Evolutionary conservation across 2,113 vertebrate genomes (phyloP), one percentile per base, ranked within the genome.

Genomic region (Cyprinodon tularosa): DNA sequence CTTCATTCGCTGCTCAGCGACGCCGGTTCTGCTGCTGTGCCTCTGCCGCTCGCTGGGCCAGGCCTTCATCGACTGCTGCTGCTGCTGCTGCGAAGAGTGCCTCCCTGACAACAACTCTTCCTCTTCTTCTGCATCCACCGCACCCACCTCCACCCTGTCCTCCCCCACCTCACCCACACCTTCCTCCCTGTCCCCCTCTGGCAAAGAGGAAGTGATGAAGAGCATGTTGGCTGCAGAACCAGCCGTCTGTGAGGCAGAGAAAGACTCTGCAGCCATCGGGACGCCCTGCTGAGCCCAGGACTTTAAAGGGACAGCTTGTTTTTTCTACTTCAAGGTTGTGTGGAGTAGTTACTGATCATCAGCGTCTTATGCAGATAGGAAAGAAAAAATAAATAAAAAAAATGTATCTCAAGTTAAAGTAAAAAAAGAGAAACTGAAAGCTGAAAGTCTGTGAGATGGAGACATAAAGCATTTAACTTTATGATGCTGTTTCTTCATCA

Each of bases 51-150:
- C 96, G 0, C 93, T 99, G 72, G 96, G 97, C 64, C 96, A 92
- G 89, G 96, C 96, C 77, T 99, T 99, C 86, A 92, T 97, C 94
- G 96, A 97, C 91, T 99, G 98, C 89, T 99, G 97, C 90, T 99
- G 98, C 87, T 99, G 98, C 93, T 99, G 97, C 89, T 99, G 97
- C 0, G 95, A 96, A 3, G 96, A 96, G 9, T 95, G 95, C 3
- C 59, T 94, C 5, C 89, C 92, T 0, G 80, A 94, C 1, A 64
- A 74, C 0, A 37, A 84, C 0, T 87, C 92, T 0, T 80, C 87
- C 0, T 81, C 92, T 0, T 79, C 91, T 3, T 80, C 90, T 0
- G 79, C 91, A 1, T 85, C 90, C 1, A 80, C 91, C 3, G 62
- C 90, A 3, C 71, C 77, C 70, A 79, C 90, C 13, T 85, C 90